Evolutionary conservation across 1,140 invertebrate genomes (phyloP).

Genomic region (Drosophila auraria): DNA sequence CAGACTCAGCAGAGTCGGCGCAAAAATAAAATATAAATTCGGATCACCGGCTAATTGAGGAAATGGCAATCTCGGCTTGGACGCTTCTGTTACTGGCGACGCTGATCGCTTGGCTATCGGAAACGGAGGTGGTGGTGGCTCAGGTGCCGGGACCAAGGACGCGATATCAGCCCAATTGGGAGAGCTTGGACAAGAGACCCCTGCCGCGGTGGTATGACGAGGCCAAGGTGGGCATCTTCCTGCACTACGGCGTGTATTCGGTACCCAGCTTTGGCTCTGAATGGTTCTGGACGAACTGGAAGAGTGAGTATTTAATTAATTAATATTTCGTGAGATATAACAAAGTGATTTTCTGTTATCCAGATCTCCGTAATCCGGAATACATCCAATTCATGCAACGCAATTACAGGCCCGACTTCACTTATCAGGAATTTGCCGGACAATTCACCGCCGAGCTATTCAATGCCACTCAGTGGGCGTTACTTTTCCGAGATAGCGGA

Average conservation of each 20-base stretch:
- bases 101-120: slow-evolving; percentile 12
- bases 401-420: slow-evolving; percentile 92
- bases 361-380: slow-evolving; percentile 59
- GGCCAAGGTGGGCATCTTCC: slow-evolving; percentile 95
- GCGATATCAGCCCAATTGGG: slow-evolving; percentile 90
- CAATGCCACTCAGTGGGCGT: slow-evolving; percentile 91
- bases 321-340: background rate
- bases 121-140: background rate
- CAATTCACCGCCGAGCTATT: slow-evolving; percentile 94
- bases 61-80: slow-evolving; percentile 46
- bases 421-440: slow-evolving; percentile 94
- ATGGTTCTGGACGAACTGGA: slow-evolving; percentile 95
- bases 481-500: slow-evolving; percentile 90
- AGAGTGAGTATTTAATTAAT: slow-evolving; percentile 85
- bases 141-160: slow-evolving; percentile 52
- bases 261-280: slow-evolving; percentile 94
- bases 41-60: slow-evolving; percentile 25
- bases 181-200: slow-evolving; percentile 92
- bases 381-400: slow-evolving; percentile 89
- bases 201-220: slow-evolving; percentile 95
- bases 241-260: slow-evolving; percentile 97
- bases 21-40: background rate
- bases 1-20: background rate
- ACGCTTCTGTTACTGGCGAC: slow-evolving; percentile 19
- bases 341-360: background rate